Percentiles rank a stretch among this genome's conserved stretches.
Evolutionary conservation across 2,888 invertebrate genomes (phyloP).

Genomic region (Dolomedes plantarius): DNA sequence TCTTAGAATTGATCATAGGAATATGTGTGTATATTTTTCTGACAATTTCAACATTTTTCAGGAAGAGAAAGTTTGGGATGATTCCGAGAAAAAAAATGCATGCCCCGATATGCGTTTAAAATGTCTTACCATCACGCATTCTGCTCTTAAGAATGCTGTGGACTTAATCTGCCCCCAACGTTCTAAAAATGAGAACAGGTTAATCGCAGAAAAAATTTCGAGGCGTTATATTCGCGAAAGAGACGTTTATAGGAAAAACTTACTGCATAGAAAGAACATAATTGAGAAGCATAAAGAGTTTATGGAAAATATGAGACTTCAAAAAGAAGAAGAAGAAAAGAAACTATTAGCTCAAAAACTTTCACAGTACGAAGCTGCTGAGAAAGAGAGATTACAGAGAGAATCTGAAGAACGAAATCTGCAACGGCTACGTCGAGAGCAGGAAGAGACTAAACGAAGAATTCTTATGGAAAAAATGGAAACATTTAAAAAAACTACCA

Average conservation of each 20-base stretch:
- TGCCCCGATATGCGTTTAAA: neutral
- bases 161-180: neutral
- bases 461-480: constrained; percentile 37
- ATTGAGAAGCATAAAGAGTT: constrained; percentile 46
- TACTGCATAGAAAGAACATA: constrained; percentile 21
- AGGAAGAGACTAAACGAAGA: constrained; percentile 30
- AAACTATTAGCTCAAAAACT: neutral
- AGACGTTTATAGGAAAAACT: neutral
- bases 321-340: constrained; percentile 29
- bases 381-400: constrained; percentile 33
- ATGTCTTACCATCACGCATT: neutral
- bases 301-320: constrained; percentile 22
- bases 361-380: constrained; percentile 22
- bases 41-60: constrained; percentile 1
- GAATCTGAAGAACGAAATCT: constrained; percentile 47
- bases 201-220: neutral
- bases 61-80: neutral
- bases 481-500: constrained; percentile 23
- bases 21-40: constrained; percentile 29
- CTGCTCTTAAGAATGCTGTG: neutral
- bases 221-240: neutral
- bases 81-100: neutral
- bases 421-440: neutral
- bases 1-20: constrained; percentile 30
- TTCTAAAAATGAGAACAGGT: neutral